Conservation (phyloP, 2,888 invertebrate species). For the Neoaliturus tenellus region DNA sequence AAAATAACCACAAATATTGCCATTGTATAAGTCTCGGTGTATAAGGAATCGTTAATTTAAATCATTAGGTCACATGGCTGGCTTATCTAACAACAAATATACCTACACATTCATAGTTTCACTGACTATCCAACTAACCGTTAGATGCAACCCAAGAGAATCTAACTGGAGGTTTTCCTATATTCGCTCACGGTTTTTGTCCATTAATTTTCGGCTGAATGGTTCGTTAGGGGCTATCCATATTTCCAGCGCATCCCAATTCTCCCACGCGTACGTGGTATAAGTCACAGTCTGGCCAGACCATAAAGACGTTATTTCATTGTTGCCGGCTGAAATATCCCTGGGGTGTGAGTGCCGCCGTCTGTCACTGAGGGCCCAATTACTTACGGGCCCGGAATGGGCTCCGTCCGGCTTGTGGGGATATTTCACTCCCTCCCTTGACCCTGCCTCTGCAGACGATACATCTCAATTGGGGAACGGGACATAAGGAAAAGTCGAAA, state of each 20-base stretch:
- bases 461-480: no score
- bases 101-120: no score
- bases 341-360: not conserved
- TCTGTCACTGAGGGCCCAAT: not conserved
- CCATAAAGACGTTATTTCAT: constrained; percentile 33
- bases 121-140: no score
- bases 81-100: no score
- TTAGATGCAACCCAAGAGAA: no score
- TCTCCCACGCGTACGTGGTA: not conserved
- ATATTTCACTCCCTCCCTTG: not conserved
- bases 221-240: constrained; percentile 2
- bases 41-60: no score
- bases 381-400: not conserved
- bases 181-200: not conserved
- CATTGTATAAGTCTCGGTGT: no score
- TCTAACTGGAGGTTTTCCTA: no score
- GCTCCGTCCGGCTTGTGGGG: not conserved
- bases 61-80: no score
- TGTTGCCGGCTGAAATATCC: constrained; percentile 14
- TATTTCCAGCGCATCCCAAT: constrained; percentile 7
- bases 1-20: no score
- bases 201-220: not conserved
- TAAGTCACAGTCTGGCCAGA: not conserved
- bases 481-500: no score
- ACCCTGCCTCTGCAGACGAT: no score